Base-by-base conservation (phyloP, 2,113 vertebrate species). In the Aldabrachelys gigantea region DNA sequence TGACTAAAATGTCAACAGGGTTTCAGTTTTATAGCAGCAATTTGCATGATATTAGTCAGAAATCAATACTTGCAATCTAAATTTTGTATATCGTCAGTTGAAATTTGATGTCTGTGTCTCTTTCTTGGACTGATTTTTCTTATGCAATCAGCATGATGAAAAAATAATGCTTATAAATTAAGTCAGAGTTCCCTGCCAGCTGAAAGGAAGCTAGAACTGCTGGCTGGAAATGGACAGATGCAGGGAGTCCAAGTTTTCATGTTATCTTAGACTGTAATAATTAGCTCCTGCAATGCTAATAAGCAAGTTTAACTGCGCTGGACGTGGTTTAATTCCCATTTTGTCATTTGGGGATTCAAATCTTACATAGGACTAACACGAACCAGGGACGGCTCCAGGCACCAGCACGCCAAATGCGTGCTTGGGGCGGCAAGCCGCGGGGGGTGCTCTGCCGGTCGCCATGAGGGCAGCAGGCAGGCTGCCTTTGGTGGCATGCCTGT, bases 21-120 rank as follows among this genome's bases (percentile, higher is more conserved):
- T 69, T 98, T 96, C 11, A 69, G 38, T 92, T 98, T 98, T 97
- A 96, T 96, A 92, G 94, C 85, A 96, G 85, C 89, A 94, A 92
- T 94, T 97, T 97, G 89, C 82, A 12, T 89, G 92, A 96, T 90
- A 89, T 54, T 94, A 92, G 72, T 84, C 94, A 84, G 90, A 98
- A 97, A 97, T 97, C 97, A 97, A 98, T 96, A 96, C 47, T 17
- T 94, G 92, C 88, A 95, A 97, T 97, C 97, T 95, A 93, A 91
- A 97, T 97, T 97, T 93, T 96, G 80, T 88, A 95, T 69, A 50
- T 89, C 97, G 94, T 96, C 83, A 47, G 93, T 91, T 96, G 89
- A 97, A 92, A 84, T 95, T 94, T 97, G 96, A 97, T 93, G 95
- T 95, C 96, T 96, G 65, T 96, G 98, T 97, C 91, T 97, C 86